Conservation (phyloP, 1,140 invertebrate species). For the Neodiprion fabricii region DNA sequence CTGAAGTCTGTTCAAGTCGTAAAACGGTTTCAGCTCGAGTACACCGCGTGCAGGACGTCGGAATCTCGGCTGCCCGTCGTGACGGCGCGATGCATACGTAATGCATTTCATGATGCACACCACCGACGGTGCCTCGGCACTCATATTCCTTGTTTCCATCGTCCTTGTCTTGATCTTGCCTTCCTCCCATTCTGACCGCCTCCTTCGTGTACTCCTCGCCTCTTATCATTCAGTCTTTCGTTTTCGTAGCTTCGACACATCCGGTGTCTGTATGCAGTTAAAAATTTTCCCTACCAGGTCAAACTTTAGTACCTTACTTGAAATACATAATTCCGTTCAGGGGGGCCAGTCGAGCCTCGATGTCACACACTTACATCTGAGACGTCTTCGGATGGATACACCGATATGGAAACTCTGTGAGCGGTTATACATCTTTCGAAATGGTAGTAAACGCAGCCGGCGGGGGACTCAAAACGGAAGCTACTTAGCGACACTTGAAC, state of each 20-base stretch:
- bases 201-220: neutral
- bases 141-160: neutral
- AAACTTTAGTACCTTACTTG: too few species aligned
- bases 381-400: too few species aligned
- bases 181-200: neutral
- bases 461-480: neutral
- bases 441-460: neutral
- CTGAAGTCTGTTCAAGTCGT: neutral
- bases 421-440: neutral
- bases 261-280: too few species aligned
- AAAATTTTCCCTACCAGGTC: too few species aligned
- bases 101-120: constrained; percentile 32
- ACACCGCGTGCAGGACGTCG: constrained; percentile 31
- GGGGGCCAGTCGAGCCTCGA: too few species aligned
- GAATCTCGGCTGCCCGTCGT: constrained; percentile 31
- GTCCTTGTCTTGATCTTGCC: neutral
- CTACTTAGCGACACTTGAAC: neutral
- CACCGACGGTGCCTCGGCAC: constrained; percentile 7
- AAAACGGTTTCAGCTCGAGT: constrained; percentile 28
- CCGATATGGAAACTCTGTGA: too few species aligned
- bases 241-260: neutral
- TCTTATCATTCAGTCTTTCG: neutral
- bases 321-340: too few species aligned
- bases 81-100: constrained; percentile 38
- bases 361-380: too few species aligned